Conservation (phyloP, 2,888 invertebrate species). For the Drosophila ustulata region DNA sequence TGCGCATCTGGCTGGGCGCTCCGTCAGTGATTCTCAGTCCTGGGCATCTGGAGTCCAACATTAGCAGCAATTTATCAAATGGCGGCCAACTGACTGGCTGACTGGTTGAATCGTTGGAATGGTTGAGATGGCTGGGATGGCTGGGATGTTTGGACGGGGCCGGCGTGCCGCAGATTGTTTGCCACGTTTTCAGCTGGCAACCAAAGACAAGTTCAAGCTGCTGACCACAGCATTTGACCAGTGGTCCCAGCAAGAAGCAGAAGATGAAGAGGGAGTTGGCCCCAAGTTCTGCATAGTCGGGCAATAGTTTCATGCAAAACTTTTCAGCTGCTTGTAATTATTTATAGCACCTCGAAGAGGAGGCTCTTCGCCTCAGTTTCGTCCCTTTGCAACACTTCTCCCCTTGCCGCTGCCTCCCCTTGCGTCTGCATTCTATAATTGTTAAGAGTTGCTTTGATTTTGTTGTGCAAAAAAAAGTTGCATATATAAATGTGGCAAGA, state of each 20-base stretch:
- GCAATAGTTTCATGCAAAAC: constrained; percentile 57
- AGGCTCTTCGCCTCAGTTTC: constrained; percentile 19
- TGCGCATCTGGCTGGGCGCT: constrained; percentile 17
- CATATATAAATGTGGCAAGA: constrained; percentile 37
- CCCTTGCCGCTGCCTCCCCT: not conserved
- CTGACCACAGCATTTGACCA: constrained; percentile 57
- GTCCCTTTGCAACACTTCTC: too few species aligned
- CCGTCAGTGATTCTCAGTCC: not conserved
- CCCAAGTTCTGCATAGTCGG: constrained; percentile 56
- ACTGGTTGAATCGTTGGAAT: too few species aligned
- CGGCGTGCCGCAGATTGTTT: constrained; percentile 59
- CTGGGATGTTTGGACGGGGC: constrained; percentile 10
- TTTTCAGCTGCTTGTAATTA: constrained; percentile 73
- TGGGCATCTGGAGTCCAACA: constrained; percentile 44
- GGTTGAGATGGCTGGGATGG: constrained; percentile 1
- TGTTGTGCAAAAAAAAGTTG: constrained; percentile 8
- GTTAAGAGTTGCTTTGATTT: constrained; percentile 50
- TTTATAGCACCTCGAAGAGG: constrained; percentile 69
- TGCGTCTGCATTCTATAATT: constrained; percentile 41
- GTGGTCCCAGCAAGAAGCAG: not conserved
- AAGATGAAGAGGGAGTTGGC: constrained; percentile 20
- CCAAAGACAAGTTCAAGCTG: constrained; percentile 54
- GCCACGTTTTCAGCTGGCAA: constrained; percentile 45
- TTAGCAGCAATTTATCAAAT: constrained; percentile 60
- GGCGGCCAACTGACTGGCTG: constrained; percentile 6